Evolutionary conservation across 2,888 invertebrate genomes (phyloP).

Genomic region (Toxonevra muliebris): DNA sequence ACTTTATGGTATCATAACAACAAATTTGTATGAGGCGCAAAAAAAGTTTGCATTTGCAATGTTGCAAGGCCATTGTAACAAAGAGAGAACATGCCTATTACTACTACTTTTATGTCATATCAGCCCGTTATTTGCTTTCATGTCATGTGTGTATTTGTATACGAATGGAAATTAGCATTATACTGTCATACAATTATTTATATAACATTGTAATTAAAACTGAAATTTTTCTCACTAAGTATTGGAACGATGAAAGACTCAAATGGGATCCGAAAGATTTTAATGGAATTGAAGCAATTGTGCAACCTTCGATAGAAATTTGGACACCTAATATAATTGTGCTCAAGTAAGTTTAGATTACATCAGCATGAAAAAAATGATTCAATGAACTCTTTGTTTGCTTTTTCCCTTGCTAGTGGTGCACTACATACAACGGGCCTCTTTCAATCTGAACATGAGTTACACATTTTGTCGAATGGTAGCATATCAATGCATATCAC

Average conservation of each 20-base stretch:
- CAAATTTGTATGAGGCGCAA: no score
- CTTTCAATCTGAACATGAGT: constrained; percentile 43
- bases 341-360: constrained; percentile 48
- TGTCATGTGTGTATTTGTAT: no score
- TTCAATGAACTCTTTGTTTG: background rate
- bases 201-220: no score
- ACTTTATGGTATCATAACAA: no score
- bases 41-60: no score
- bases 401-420: constrained; percentile 38
- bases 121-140: no score
- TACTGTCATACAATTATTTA: no score
- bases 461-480: constrained; percentile 51
- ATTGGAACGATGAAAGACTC: constrained; percentile 72
- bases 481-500: constrained; percentile 47
- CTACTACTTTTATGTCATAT: no score
- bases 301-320: constrained; percentile 45
- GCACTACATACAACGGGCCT: constrained; percentile 48
- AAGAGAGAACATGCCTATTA: no score
- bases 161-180: no score
- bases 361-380: background rate
- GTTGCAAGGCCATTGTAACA: no score
- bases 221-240: constrained; percentile 58
- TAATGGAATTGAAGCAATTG: constrained; percentile 64
- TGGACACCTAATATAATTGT: constrained; percentile 56
- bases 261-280: constrained; percentile 71